Base-by-base conservation (phyloP, 2,888 invertebrate genomes). In the Orchesella flavescens region DNA sequence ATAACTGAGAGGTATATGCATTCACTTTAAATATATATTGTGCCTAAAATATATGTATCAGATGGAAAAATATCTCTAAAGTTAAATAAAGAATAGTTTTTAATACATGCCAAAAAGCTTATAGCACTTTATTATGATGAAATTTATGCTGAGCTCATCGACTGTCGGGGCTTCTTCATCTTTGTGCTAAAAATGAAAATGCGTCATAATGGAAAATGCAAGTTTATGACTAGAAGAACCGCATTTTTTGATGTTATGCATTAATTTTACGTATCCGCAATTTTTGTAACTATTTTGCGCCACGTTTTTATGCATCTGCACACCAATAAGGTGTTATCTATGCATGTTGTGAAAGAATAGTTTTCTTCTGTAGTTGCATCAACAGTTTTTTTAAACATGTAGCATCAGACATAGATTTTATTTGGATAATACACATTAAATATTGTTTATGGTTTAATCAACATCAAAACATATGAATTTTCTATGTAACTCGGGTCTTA, bases 331-430 rank as follows among this genome's bases (percentile, higher is more conserved):
- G 34, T 7, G 34, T 34, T 34, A 4, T 7, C 2, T 34, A 34
- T n/a, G n/a, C n/a, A n/a, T 34, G 2, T 34, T 7, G 7, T 34
- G 34, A 34, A 34, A 4, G 7, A 34, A 34, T 34, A 34, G 7
- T 34, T 4, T 34, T 34, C 55, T 55, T 57, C 55, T 71, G 55
- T n/a, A n/a, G n/a, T 59, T n/a, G 17, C 1, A 7, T n/a, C 12
- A 59, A 21, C 12, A 59, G 55, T 23, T 71, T 49, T 55, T 71
- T 55, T 57, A 15, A 34, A 43, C 59, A 46, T 34, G 21, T 59
- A 59, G 21, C 73, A 80, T 80, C 73, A 80, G 80, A 73, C 80
- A 80, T 80, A 66, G 73, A 80, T 66, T 78, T 80, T 80, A 73
- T 80, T 73, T 65, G 49, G 65, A 79, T 65, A 79, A 72, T 79